Evolutionary conservation across 2,113 vertebrate genomes (phyloP), one percentile per base, ranked within the genome.

Genomic region (Rana temporaria): DNA sequence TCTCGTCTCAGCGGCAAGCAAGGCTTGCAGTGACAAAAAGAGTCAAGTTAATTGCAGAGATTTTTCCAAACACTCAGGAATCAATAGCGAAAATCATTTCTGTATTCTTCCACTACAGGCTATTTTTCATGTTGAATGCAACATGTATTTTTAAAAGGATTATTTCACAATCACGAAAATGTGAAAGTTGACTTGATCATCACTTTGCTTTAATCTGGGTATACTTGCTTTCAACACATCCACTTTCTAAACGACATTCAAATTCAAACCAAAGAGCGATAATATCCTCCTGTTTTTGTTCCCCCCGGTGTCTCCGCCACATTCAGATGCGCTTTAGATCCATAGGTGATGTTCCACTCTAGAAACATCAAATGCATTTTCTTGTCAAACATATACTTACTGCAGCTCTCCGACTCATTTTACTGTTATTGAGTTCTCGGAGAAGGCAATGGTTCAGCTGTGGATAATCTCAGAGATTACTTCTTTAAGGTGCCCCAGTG

Each of bases 381-480:
- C 9, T 60, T 67, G 15, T 52, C 32, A 30, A 57, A 68, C 32
- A n/a, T 60, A 30, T 59, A 68, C 20, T 76, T 83, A 76, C 60
- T 83, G 15, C 53, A 38, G 60, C 57, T 60, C 59, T 75, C 81
- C 48, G 38, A 65, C 30, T 76, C 62, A 75, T 83, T 68, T 83
- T 48, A 66, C 71, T 68, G 55, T 76, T 83, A 76, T 83, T 76
- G 63, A 83, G 63, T 76, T 57, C 71, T 67, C 34, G 9, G 2
- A 5, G 32, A 73, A 83, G 71, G 64, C 53, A n/a, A 48, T 42
- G 63, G 71, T 75, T 75, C 62, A 67, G 71, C 48, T 17, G 20
- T 14, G 48, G 81, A 83, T 83, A 83, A 82, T 83, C 72, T 76
- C 7, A 8, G 68, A 83, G 81, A 83, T 83, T 83, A 68, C 72